Evolutionary conservation across 2,888 invertebrate species (phyloP), one percentile per base, ranked within the genome.

Genomic region (Diadegma fenestrale): DNA sequence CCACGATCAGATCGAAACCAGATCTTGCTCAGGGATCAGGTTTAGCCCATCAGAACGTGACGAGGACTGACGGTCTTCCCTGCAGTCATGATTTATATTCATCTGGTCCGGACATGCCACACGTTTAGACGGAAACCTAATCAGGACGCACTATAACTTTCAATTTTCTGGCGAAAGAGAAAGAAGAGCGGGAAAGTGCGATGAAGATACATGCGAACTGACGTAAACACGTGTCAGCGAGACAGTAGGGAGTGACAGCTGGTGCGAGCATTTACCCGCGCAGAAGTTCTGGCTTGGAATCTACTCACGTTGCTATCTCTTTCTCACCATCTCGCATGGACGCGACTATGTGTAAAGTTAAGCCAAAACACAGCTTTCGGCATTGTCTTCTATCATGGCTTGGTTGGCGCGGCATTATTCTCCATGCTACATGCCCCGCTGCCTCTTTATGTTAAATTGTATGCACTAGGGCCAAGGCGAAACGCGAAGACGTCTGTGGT

Each of bases 341-440:
- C 72, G 43, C 72, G 43, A 41, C 26, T 22, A 12, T 19, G 10
- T 30, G 26, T 66, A 61, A 45, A 82, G 75, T 75, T 58, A 66
- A 64, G 54, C 61, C 61, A 76, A 82, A 80, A 79, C 26, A 80
- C 82, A 82, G 85, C 82, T 85, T 85, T 85, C 76, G 85, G 85
- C 80, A 82, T 85, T 85, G 85, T 85, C 82, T 85, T 85, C 76
- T 76, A 72, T 85, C 85, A 79, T 68, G 58, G 58, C 79, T 80
- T 37, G 73, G 76, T 82, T 82, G 85, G 85, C 85, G 61, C 66
- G 64, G 66, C 64, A 61, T 76, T 77, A 41, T 63, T 76, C 79
- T 72, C 22, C 51, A 68, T 72, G 79, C 76, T 48, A 19, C 51
- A 84, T 75, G 64, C 75, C 61, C 54, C 64, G 64, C 48, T n/a